phyloP scores from a whole-genome alignment of 2,113 vertebrate species.

The Tragelaphus scriptus region DNA sequence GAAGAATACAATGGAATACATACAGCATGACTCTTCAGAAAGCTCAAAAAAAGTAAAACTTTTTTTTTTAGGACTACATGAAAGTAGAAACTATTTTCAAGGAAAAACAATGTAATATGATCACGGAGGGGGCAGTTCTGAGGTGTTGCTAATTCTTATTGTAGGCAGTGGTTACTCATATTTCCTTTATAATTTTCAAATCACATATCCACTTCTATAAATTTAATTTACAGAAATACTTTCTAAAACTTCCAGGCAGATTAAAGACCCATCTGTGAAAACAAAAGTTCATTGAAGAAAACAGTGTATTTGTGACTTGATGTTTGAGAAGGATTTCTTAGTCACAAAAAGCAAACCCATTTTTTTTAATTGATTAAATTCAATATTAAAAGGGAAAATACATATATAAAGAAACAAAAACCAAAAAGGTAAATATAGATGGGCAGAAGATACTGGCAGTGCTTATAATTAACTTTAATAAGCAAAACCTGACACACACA shows the following conservation, averaged over 20 bases:
- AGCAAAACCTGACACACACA: not conserved
- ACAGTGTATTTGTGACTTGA: not conserved
- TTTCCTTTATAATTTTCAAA: not conserved
- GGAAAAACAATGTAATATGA: not conserved
- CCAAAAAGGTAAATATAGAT: not conserved
- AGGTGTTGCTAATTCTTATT: not conserved
- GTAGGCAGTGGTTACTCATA: not conserved
- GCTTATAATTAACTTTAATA: not conserved
- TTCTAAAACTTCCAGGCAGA: not conserved
- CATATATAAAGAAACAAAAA: not conserved
- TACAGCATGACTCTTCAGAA: not conserved
- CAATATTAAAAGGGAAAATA: not conserved
- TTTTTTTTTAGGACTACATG: not conserved
- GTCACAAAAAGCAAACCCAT: not conserved
- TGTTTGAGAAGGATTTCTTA: not conserved
- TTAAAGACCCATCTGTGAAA: not conserved
- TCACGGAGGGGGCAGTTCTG: not conserved
- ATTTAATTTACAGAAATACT: conserved; percentile 10
- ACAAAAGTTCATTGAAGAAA: not conserved
- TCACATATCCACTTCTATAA: not conserved
- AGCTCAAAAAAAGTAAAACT: not conserved
- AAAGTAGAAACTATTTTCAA: not conserved
- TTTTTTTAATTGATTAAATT: not conserved
- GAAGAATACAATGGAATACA: not conserved
- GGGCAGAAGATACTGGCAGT: not conserved